Evolutionary conservation across 1,140 invertebrate genomes (phyloP), one percentile per base, ranked within the genome.

Genomic region (Dendrolimus punctatus): DNA sequence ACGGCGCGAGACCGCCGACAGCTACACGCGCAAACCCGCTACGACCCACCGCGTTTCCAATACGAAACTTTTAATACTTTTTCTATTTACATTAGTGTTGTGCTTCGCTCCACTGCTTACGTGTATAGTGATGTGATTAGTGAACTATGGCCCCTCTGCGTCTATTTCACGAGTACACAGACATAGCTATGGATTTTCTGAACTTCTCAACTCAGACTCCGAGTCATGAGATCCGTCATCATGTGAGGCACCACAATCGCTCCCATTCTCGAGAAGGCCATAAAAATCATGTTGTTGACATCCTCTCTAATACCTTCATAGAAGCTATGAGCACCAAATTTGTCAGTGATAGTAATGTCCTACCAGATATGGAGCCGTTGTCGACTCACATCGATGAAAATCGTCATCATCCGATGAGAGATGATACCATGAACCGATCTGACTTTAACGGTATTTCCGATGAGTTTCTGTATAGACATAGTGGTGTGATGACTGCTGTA

Each of bases 401-500:
- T 39, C 46, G 64, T 41, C 71, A 73, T 49, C 64, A 76, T 53
- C 66, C 68, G 0, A 48, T 76, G 40, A 62, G 64, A 52, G 61
- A 81, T 40, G 71, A 75, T 8, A 80, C 78, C 0, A 66, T 82
- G 68, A 82, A 85, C 39, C 57, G 74, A 23, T 85, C 81, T 0
- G 81, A 83, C 38, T 67, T 80, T 39, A 73, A 62, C 6, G 67
- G 69, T 49, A 62, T 74, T 6, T 62, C 57, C 4, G 77, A 81
- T 38, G 81, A 85, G 41, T 70, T 81, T 39, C 71, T 85, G 67
- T 85, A 85, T 46, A 60, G 82, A 6, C 94, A 96, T 80, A 92
- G 91, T 48, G 85, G 93, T 51, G 90, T 91, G 40, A 94, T 95
- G 91, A 95, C 94, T 6, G 91, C 91, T 39, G 91, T 95, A 47